These are phyloP conservation scores for Oscheius sp. DNA, from an alignment of 2,888 invertebrate genomes.

Conservation along the genomic window DNA sequence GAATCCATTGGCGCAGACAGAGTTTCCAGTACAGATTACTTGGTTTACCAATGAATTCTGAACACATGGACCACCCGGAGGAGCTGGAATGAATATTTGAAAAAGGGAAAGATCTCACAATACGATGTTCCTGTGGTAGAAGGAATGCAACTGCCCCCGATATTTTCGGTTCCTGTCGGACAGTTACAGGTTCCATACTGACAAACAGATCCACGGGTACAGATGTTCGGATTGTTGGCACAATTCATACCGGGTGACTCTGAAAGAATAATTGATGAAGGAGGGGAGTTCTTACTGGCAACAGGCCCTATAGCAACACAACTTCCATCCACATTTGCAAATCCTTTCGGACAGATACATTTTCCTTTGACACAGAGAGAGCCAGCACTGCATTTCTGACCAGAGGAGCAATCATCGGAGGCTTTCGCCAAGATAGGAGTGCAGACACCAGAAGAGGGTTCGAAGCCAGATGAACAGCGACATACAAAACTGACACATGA, in stretches of 20 bases:
- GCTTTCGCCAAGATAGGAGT: constrained; percentile 30
- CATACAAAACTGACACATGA: constrained; percentile 50
- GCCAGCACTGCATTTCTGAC: constrained; percentile 23
- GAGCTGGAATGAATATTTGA: constrained; percentile 54
- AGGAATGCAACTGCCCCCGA: constrained; percentile 18
- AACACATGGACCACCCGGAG: constrained; percentile 59
- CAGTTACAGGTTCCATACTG: constrained; percentile 40
- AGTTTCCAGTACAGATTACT: constrained; percentile 63
- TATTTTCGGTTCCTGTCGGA: constrained; percentile 34
- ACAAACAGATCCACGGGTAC: constrained; percentile 48
- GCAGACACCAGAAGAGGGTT: constrained; percentile 34
- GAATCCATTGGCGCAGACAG: constrained; percentile 65
- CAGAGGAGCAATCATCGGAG: constrained; percentile 4
- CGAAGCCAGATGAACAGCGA: constrained; percentile 45
- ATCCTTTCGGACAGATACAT: constrained; percentile 31
- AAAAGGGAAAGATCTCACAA: constrained; percentile 23
- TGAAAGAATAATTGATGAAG: neutral
- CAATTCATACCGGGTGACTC: constrained; percentile 34
- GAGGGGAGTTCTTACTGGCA: constrained; percentile 8
- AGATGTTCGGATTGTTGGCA: constrained; percentile 33
- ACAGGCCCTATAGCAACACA: constrained; percentile 24
- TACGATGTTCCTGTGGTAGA: constrained; percentile 6
- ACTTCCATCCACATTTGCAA: constrained; percentile 24
- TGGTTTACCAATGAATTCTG: constrained; percentile 35
- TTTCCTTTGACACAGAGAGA: constrained; percentile 28